phyloP scores from a whole-genome alignment of 35 echinoderm and acorn worm species.

The Lytechinus pictus region DNA sequence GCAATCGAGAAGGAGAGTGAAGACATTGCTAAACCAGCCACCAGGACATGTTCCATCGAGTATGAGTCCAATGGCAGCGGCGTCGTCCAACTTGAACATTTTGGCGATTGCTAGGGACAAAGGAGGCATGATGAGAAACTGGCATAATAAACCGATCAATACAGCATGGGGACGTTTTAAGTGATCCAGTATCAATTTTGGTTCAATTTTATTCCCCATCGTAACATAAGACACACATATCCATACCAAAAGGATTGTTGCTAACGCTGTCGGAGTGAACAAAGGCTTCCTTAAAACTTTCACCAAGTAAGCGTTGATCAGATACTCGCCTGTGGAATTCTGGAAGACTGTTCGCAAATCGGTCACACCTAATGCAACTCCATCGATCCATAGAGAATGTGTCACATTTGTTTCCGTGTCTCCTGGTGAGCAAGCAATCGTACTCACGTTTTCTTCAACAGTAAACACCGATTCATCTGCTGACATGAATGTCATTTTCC shows the following conservation, averaged over 20 bases:
- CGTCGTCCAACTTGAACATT: slow-evolving; percentile 40
- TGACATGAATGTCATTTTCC: background rate
- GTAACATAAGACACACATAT: slow-evolving; percentile 63
- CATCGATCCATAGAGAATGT: background rate
- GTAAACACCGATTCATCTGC: slow-evolving; percentile 42
- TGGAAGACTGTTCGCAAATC: slow-evolving; percentile 13
- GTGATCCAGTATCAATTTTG: slow-evolving; percentile 44
- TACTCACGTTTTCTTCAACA: background rate
- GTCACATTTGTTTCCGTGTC: slow-evolving; percentile 8
- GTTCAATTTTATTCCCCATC: slow-evolving; percentile 67
- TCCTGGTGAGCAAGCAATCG: background rate
- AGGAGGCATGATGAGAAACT: slow-evolving; percentile 81
- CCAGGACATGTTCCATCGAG: slow-evolving; percentile 71
- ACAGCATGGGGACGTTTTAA: slow-evolving; percentile 64
- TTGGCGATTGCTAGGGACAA: slow-evolving; percentile 62
- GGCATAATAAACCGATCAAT: slow-evolving; percentile 68
- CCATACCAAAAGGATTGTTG: slow-evolving; percentile 55
- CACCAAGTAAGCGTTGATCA: slow-evolving; percentile 19
- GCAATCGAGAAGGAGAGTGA: slow-evolving; percentile 68
- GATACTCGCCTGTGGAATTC: background rate
- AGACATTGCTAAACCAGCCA: slow-evolving; percentile 79
- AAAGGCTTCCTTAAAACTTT: slow-evolving; percentile 55
- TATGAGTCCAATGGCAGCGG: slow-evolving; percentile 65
- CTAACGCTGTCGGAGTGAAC: slow-evolving; percentile 16
- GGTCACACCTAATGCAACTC: slow-evolving; percentile 29